These are phyloP conservation scores for Gila robusta DNA, from an alignment of 2,797 vertebrate species.

Conservation along the genomic window DNA sequence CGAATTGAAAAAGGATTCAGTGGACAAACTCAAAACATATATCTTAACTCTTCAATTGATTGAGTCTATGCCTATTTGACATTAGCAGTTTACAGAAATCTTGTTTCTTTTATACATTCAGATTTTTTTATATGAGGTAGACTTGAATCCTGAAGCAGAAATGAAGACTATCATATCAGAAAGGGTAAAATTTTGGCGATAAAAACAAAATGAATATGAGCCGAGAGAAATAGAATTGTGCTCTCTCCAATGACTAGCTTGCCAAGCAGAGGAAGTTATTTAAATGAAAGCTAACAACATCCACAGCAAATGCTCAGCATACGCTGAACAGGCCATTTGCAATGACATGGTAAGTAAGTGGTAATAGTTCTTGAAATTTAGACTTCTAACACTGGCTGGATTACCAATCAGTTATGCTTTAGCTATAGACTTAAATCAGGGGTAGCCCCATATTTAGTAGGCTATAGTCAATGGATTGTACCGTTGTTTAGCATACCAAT, in stretches of 20 bases:
- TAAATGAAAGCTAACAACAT: conserved; percentile 30
- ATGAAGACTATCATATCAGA: not conserved
- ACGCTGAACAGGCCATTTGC: not conserved
- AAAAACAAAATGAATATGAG: conserved; percentile 8
- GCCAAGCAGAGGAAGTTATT: not conserved
- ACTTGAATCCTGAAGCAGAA: conserved; percentile 1
- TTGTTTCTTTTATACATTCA: not conserved
- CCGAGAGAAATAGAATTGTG: conserved; percentile 3
- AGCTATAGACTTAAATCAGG: not conserved
- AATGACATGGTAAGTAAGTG: not conserved
- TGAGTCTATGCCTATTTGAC: not conserved
- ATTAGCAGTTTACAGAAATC: not conserved
- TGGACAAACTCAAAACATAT: not conserved
- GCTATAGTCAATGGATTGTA: not conserved
- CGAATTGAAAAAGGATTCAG: not conserved
- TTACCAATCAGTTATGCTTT: not conserved
- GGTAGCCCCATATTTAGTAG: not conserved
- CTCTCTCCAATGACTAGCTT: not conserved
- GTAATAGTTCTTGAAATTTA: not conserved
- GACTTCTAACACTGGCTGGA: conserved; percentile 9
- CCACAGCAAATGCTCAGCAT: not conserved
- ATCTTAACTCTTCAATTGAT: not conserved
- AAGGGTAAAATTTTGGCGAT: not conserved
- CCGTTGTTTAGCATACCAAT: not conserved
- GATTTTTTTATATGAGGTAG: not conserved